A percentile compares a stretch with the other conserved stretches of the same genome.
phyloP scores from a whole-genome alignment of 2,888 invertebrate species.

The Pollenia angustigena region DNA sequence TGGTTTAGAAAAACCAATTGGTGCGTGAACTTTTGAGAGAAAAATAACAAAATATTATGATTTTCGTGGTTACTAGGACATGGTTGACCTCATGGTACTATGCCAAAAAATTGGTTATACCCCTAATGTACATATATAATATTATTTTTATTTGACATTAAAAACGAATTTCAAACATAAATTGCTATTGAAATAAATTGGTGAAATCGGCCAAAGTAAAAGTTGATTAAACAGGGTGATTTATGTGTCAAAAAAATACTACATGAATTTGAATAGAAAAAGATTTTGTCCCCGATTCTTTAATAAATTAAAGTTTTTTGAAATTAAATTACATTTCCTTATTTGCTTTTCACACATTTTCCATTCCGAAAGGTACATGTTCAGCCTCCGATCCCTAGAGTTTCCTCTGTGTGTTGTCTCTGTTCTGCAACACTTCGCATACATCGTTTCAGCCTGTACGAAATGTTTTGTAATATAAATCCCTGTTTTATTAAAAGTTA shows the following conservation, averaged over 20 bases:
- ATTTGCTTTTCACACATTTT: background rate
- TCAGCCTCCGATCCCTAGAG: slow-evolving; percentile 7
- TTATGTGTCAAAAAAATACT: background rate
- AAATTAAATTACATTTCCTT: background rate
- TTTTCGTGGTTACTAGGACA: too few relatives aligned
- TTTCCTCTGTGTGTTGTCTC: background rate
- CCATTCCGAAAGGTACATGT: background rate
- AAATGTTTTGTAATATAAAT: slow-evolving; percentile 27
- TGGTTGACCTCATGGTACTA: too few relatives aligned
- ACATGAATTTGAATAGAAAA: background rate
- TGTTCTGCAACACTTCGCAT: background rate
- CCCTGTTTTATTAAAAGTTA: slow-evolving; percentile 25
- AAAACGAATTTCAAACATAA: too few relatives aligned
- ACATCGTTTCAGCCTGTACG: background rate
- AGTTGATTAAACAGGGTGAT: too few relatives aligned
- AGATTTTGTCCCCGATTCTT: background rate
- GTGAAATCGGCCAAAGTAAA: too few relatives aligned
- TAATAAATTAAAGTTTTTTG: background rate
- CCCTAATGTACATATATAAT: too few relatives aligned
- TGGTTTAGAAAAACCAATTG: too few relatives aligned
- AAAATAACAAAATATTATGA: too few relatives aligned
- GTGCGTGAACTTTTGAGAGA: too few relatives aligned
- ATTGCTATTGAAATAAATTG: too few relatives aligned
- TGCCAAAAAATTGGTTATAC: too few relatives aligned
- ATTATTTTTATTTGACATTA: too few relatives aligned